Evolutionary conservation across 2,113 vertebrate genomes (phyloP).

Genomic region (Phaethornis superciliosus): DNA sequence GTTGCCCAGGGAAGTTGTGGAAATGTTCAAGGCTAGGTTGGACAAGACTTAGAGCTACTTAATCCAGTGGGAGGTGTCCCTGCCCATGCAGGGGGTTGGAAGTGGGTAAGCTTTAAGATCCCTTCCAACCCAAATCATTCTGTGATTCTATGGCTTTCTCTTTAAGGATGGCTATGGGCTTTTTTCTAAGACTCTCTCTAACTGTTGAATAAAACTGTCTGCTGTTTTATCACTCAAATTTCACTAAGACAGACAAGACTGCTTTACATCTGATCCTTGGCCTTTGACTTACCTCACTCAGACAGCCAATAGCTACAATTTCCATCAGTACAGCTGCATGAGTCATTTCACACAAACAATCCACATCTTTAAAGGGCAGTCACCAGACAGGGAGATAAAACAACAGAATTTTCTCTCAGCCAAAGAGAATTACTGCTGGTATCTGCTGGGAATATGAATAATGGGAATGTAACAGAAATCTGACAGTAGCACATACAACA

Average conservation of each 20-base stretch:
- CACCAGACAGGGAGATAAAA: neutral
- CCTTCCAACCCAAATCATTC: too few species aligned
- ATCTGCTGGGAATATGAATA: neutral
- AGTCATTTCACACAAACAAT: conserved; percentile 18
- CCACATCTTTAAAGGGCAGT: neutral
- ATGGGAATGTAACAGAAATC: neutral
- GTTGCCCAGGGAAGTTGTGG: too few species aligned
- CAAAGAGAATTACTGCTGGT: neutral
- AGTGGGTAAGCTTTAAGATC: too few species aligned
- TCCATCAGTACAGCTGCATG: neutral
- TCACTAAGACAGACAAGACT: neutral
- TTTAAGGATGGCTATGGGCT: neutral
- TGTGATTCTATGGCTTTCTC: too few species aligned
- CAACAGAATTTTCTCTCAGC: neutral
- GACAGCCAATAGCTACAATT: neutral
- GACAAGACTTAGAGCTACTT: too few species aligned
- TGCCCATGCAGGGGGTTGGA: too few species aligned
- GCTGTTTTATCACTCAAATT: neutral
- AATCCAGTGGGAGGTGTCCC: too few species aligned
- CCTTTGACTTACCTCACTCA: neutral
- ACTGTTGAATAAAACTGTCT: neutral
- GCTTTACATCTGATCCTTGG: neutral
- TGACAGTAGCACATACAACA: neutral
- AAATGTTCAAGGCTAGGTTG: too few species aligned
- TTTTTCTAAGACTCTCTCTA: neutral